A percentile compares a stretch with the other conserved stretches of the same genome.
phyloP scores from a whole-genome alignment of 1,140 invertebrate species.

The Heliconius hermathena region DNA sequence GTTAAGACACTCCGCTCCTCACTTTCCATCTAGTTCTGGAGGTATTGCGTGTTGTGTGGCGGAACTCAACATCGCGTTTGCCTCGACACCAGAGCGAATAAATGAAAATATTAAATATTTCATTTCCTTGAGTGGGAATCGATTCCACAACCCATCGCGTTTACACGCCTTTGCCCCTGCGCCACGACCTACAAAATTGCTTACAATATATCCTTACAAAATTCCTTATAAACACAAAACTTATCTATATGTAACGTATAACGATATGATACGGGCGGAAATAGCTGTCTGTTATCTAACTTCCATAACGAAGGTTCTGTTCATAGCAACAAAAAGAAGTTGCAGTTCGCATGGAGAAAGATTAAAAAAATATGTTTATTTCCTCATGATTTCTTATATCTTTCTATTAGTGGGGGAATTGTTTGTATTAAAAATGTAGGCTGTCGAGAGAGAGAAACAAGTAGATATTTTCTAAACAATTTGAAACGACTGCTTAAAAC shows the following conservation, averaged over 20 bases:
- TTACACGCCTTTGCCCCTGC: no score
- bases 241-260: not conserved
- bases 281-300: not conserved
- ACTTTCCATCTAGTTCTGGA: no score
- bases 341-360: not conserved
- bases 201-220: not conserved
- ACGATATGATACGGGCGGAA: not conserved
- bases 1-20: no score
- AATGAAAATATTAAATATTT: no score
- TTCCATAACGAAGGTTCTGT: not conserved
- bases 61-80: no score
- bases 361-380: not conserved
- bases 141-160: no score
- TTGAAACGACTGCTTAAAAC: no score
- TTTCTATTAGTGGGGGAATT: not conserved
- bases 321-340: not conserved
- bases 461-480: no score
- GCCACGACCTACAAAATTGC: no score
- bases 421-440: not conserved
- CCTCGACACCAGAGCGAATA: no score
- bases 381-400: not conserved
- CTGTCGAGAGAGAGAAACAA: not conserved
- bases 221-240: not conserved
- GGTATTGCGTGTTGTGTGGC: no score
- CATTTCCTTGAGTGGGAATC: no score